phyloP scores from a whole-genome alignment of 2,113 vertebrate genomes.

The Gymnarchus niloticus region DNA sequence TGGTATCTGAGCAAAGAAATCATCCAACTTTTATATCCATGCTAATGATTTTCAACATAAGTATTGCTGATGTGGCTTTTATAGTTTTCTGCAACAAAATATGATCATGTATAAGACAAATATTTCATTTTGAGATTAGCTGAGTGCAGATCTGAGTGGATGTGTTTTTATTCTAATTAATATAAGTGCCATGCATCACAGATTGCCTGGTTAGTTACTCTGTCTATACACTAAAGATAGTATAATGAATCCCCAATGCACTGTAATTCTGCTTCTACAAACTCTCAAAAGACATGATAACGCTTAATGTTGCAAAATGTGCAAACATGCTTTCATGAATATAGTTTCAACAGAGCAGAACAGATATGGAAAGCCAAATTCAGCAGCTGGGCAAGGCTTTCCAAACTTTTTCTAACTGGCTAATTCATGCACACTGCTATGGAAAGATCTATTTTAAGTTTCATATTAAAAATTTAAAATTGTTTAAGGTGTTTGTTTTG shows the following conservation, averaged over 20 bases:
- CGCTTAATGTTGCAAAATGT: background rate
- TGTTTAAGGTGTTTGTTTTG: constrained; percentile 24
- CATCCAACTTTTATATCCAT: background rate
- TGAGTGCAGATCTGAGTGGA: background rate
- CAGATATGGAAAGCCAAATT: background rate
- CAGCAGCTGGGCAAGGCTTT: background rate
- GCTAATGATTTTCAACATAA: background rate
- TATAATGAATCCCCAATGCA: background rate
- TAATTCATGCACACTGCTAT: background rate
- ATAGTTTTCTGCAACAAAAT: background rate
- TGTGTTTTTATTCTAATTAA: background rate
- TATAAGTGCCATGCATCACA: constrained; percentile 20
- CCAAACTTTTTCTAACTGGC: background rate
- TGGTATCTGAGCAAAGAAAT: background rate
- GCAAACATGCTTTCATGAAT: constrained; percentile 3
- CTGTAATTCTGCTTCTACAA: too few species aligned
- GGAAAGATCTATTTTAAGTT: background rate
- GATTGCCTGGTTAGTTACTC: background rate
- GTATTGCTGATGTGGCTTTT: background rate
- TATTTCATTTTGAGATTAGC: background rate
- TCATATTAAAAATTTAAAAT: constrained; percentile 23
- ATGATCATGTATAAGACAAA: background rate
- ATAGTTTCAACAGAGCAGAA: background rate
- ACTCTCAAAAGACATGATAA: background rate
- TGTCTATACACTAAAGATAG: background rate